Conservation (phyloP, 2,113 vertebrate species). For the Calyptomena viridis region DNA sequence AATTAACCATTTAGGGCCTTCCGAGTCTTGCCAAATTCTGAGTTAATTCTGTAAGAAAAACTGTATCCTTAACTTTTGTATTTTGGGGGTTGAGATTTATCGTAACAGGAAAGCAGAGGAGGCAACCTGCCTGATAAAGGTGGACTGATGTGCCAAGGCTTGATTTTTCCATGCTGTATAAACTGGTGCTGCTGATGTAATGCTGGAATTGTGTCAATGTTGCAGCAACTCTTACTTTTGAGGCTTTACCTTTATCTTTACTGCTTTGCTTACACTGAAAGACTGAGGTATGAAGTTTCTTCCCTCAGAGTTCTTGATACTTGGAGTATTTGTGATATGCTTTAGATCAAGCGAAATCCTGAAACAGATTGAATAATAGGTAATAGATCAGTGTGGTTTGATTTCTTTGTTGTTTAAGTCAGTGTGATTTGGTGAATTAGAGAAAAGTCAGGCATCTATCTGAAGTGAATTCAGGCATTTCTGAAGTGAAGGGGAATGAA, state of each 20-base stretch:
- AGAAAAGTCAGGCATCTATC: not conserved
- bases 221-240: not conserved
- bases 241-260: not conserved
- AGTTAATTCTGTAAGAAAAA: not conserved
- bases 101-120: not conserved
- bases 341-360: not conserved
- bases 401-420: not conserved
- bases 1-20: not conserved
- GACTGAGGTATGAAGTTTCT: not conserved
- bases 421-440: not conserved
- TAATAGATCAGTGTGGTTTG: not conserved
- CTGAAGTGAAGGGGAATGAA: not conserved
- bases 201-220: fast-evolving
- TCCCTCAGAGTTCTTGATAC: not conserved
- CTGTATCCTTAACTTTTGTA: not conserved
- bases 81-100: not conserved
- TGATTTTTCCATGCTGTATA: not conserved
- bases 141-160: not conserved
- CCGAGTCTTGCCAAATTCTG: not conserved
- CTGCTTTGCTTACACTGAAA: not conserved
- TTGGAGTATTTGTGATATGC: not conserved
- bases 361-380: not conserved
- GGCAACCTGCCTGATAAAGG: not conserved
- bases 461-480: not conserved
- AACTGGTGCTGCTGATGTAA: not conserved